Percentiles rank a stretch among this genome's conserved stretches.
phyloP scores from a whole-genome alignment of 2,113 vertebrate genomes.

The Peromyscus californicus region DNA sequence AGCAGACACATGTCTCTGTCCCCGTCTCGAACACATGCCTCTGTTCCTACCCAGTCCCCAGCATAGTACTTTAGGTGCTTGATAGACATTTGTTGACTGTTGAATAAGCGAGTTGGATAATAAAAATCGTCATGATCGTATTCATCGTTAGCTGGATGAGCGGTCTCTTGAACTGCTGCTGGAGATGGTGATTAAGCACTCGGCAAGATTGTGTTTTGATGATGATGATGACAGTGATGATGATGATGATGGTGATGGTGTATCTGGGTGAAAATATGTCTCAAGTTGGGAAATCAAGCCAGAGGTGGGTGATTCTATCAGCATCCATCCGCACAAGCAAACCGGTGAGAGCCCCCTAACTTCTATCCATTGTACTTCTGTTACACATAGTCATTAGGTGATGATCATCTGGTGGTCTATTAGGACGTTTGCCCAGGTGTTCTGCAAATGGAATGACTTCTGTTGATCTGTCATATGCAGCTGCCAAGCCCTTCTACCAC shows the following conservation, averaged over 20 bases:
- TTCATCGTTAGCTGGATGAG: background rate
- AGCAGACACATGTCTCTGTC: background rate
- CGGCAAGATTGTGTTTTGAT: background rate
- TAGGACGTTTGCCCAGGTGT: slow-evolving; percentile 85
- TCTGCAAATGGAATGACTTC: slow-evolving; percentile 85
- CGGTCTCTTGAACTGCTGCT: background rate
- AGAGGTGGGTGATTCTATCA: slow-evolving; percentile 60
- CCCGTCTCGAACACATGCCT: background rate
- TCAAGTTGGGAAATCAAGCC: slow-evolving; percentile 51
- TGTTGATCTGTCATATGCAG: slow-evolving; percentile 73
- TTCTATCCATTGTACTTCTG: slow-evolving; percentile 67
- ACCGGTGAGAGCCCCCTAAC: slow-evolving; percentile 78
- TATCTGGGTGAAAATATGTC: slow-evolving; percentile 24
- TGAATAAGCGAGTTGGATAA: slow-evolving; percentile 30
- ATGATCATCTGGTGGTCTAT: slow-evolving; percentile 26
- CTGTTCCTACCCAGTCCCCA: background rate
- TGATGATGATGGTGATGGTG: background rate
- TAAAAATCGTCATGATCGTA: slow-evolving; percentile 22
- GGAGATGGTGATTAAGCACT: slow-evolving; percentile 18
- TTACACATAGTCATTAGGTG: slow-evolving; percentile 71
- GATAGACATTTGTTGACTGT: slow-evolving; percentile 3
- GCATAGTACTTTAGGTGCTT: background rate
- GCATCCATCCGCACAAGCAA: slow-evolving; percentile 78
- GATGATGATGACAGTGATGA: background rate
- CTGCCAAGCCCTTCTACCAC: slow-evolving; percentile 86